A percentile compares a stretch with the other conserved stretches of the same genome.
Conservation (phyloP, 2,797 vertebrate species). For the Scolopax bukidnonensis region DNA sequence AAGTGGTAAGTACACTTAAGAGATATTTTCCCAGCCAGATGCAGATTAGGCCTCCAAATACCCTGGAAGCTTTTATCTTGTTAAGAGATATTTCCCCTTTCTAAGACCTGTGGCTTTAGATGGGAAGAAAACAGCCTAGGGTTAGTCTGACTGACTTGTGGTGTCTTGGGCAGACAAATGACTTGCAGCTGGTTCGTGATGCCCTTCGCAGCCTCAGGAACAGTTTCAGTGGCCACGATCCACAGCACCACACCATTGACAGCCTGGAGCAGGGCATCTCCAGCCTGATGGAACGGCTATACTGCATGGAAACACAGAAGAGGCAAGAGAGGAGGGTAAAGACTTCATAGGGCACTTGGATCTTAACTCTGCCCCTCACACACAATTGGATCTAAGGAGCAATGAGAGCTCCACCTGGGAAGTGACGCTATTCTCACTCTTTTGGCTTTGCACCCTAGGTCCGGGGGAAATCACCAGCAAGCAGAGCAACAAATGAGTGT, state of each 20-base stretch:
- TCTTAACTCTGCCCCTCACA: not conserved
- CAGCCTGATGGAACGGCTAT: constrained; percentile 92
- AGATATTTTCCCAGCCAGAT: not conserved
- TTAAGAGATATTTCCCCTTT: not conserved
- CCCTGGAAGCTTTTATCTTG: not conserved
- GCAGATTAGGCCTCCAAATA: not conserved
- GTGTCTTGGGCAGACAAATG: constrained; percentile 80
- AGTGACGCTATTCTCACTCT: not conserved
- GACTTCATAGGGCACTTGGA: not conserved
- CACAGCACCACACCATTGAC: constrained; percentile 97
- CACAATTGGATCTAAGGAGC: not conserved
- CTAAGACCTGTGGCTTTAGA: not conserved
- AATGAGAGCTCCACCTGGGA: not conserved
- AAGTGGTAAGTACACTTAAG: constrained; percentile 80
- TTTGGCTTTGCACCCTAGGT: constrained; percentile 73
- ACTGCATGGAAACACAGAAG: constrained; percentile 82
- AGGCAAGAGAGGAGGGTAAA: constrained; percentile 81
- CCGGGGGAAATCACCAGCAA: constrained; percentile 84
- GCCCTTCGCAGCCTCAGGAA: constrained; percentile 92
- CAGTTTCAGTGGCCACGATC: constrained; percentile 93
- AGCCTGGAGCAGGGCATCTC: constrained; percentile 96
- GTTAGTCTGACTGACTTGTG: not conserved
- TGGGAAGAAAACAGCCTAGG: not conserved
- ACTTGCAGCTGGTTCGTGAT: constrained; percentile 92
- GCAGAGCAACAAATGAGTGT: constrained; percentile 81